phyloP scores from a whole-genome alignment of 1,140 invertebrate genomes.

The Saccostrea cuccullata region DNA sequence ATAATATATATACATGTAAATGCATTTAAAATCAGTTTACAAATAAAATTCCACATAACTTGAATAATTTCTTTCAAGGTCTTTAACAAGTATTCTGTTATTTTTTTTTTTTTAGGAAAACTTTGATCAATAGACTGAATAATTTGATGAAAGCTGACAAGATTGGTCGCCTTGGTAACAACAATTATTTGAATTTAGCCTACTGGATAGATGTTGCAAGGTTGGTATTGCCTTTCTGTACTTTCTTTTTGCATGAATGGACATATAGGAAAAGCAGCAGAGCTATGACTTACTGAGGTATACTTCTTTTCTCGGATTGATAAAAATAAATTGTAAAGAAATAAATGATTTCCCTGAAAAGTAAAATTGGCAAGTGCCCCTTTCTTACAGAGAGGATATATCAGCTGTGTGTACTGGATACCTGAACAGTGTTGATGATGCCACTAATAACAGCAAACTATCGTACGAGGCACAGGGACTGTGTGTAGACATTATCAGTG shows the following conservation, averaged over 20 bases:
- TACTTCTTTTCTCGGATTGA: no score
- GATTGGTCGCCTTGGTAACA: slow-evolving; percentile 55
- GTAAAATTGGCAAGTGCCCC: neutral
- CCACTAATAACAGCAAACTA: slow-evolving; percentile 28
- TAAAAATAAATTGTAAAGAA: no score
- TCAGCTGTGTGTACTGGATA: slow-evolving; percentile 2
- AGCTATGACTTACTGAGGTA: no score
- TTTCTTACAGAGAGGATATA: neutral
- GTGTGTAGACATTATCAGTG: slow-evolving; percentile 54
- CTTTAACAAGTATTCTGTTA: neutral
- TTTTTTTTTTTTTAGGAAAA: slow-evolving; percentile 48
- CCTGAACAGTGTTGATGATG: neutral
- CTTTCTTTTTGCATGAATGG: no score
- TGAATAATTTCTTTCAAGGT: neutral
- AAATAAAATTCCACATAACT: neutral
- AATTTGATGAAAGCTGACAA: slow-evolving; percentile 54
- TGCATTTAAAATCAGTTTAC: neutral
- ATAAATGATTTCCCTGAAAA: no score
- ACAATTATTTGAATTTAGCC: slow-evolving; percentile 32
- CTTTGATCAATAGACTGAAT: slow-evolving; percentile 54
- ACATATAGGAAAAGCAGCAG: no score
- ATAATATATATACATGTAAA: no score
- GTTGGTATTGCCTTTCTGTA: slow-evolving; percentile 22
- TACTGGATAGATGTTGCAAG: slow-evolving; percentile 55
- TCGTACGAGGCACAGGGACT: slow-evolving; percentile 43